Percentiles rank a stretch among this genome's conserved stretches.
Conservation (phyloP, 2,113 vertebrate genomes). For the Geococcyx californianus region DNA sequence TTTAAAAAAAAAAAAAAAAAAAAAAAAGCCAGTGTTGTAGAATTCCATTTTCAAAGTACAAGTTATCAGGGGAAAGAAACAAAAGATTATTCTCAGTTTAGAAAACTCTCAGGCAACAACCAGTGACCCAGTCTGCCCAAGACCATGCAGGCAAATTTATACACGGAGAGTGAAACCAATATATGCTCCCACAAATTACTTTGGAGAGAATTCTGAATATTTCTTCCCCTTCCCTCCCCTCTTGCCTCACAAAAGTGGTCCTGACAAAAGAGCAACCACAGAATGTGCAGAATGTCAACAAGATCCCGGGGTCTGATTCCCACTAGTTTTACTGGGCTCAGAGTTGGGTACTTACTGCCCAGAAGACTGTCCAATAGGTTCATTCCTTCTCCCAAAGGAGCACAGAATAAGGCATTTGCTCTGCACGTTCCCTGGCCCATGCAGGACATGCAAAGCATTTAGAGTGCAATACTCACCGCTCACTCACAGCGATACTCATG, state of each 20-base stretch:
- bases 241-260: constrained; percentile 14
- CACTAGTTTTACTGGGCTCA: constrained; percentile 2
- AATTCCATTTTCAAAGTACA: constrained; percentile 2
- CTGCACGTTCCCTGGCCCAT: not conserved
- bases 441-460: fast-evolving
- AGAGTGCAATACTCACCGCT: not conserved
- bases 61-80: not conserved
- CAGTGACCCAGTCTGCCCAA: not conserved
- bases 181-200: not conserved
- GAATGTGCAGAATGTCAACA: constrained; percentile 56
- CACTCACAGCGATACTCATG: not conserved
- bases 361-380: constrained; percentile 27
- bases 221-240: constrained; percentile 11
- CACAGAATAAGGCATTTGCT: constrained; percentile 38
- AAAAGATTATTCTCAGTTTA: not conserved
- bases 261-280: constrained; percentile 60
- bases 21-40: not conserved
- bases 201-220: constrained; percentile 24
- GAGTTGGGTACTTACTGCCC: not conserved
- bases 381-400: constrained; percentile 23
- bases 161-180: not conserved
- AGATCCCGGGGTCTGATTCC: constrained; percentile 9
- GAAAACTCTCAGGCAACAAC: not conserved
- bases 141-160: not conserved
- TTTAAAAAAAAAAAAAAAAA: not conserved